Percentiles rank a stretch among this genome's conserved stretches.
These are phyloP conservation scores for Peromyscus nudipes DNA, from an alignment of 2,797 vertebrate species.

Conservation along the genomic window DNA sequence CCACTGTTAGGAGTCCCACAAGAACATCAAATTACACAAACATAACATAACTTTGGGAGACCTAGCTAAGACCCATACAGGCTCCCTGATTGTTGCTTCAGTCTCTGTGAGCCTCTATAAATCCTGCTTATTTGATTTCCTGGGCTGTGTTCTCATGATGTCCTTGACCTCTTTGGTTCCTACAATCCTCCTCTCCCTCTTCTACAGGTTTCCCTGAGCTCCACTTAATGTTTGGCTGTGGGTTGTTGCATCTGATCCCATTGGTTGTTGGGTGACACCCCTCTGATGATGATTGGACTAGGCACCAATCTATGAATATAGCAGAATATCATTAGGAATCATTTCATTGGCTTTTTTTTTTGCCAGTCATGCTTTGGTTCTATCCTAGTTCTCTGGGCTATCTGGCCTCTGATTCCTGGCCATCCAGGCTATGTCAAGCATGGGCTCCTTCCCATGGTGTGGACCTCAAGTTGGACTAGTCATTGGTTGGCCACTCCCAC, in stretches of 20 bases:
- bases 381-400: neutral
- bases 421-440: neutral
- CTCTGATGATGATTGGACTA: neutral
- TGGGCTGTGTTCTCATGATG: neutral
- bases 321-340: neutral
- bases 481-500: neutral
- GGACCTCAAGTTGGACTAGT: neutral
- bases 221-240: neutral
- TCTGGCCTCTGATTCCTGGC: neutral
- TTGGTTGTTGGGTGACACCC: neutral
- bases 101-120: neutral
- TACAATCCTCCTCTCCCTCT: neutral
- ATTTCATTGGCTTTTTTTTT: neutral
- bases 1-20: too few relatives aligned
- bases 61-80: too few relatives aligned
- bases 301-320: neutral
- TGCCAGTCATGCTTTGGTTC: neutral
- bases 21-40: neutral
- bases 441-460: neutral
- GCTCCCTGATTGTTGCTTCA: neutral
- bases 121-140: neutral
- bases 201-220: neutral
- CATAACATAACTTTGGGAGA: neutral
- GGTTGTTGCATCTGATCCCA: neutral
- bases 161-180: neutral